Percentiles rank a stretch among this genome's conserved stretches.
phyloP scores from a whole-genome alignment of 2,113 vertebrate species.

The Probosciger aterrimus region DNA sequence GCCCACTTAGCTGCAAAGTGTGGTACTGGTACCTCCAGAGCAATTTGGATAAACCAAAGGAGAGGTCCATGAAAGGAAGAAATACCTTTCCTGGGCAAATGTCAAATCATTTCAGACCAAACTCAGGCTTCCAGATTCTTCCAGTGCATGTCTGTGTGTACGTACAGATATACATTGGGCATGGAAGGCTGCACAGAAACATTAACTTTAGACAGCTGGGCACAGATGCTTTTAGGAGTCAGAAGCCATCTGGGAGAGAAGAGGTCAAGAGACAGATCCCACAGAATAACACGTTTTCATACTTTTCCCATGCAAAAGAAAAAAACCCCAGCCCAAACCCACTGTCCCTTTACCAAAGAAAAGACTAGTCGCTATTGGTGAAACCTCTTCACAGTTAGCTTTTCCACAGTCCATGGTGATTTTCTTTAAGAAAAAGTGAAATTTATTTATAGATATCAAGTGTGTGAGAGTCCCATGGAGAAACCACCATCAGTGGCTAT shows the following conservation, averaged over 20 bases:
- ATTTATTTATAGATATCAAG: background rate
- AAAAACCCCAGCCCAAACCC: background rate
- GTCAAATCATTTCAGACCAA: background rate
- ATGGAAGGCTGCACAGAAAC: background rate
- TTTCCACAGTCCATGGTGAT: background rate
- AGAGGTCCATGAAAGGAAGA: fast-evolving
- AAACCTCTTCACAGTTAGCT: background rate
- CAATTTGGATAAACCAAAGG: background rate
- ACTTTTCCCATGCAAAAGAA: background rate
- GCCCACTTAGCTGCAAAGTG: background rate
- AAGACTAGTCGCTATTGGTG: background rate
- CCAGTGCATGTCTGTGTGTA: background rate
- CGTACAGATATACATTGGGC: background rate
- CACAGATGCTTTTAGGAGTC: background rate
- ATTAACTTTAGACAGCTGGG: background rate
- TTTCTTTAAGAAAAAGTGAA: background rate
- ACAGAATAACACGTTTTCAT: background rate
- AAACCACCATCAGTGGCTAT: background rate
- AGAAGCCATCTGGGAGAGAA: background rate
- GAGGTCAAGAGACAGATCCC: background rate
- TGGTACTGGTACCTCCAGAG: background rate
- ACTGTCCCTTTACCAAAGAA: background rate
- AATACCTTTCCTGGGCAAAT: background rate
- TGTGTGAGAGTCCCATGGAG: background rate
- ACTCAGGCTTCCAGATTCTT: background rate